phyloP scores from a whole-genome alignment of 2,113 vertebrate genomes.

The Corythoichthys haematopterus region DNA sequence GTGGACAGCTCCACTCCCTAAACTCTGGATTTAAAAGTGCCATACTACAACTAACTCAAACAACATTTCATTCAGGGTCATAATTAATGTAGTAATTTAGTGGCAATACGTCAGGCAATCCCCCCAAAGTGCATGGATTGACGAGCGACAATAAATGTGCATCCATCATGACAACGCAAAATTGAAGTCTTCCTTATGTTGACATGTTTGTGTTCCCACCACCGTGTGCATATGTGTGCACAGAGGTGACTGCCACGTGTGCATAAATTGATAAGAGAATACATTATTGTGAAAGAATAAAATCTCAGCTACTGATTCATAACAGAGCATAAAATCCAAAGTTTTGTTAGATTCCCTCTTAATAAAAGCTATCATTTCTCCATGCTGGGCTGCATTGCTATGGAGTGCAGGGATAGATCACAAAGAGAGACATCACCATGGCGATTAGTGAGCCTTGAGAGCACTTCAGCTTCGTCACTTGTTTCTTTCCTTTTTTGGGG shows the following conservation, averaged over 20 bases:
- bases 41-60: not conserved
- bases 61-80: conserved; percentile 17
- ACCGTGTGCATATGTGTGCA: not conserved
- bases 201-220: conserved; percentile 5
- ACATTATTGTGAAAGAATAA: conserved; percentile 64
- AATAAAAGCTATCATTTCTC: conserved; percentile 66
- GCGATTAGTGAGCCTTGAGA: conserved; percentile 28
- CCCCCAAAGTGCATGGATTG: conserved; percentile 52
- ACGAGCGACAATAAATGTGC: conserved; percentile 58
- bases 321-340: conserved; percentile 56
- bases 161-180: conserved; percentile 62
- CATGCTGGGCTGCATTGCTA: conserved; percentile 28
- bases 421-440: conserved; percentile 46
- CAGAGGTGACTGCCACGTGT: conserved; percentile 6
- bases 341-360: conserved; percentile 61
- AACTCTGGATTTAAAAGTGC: not conserved
- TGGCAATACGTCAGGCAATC: conserved; percentile 25
- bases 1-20: conserved; percentile 40
- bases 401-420: conserved; percentile 41
- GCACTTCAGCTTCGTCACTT: not conserved
- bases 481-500: not conserved
- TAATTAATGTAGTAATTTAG: conserved; percentile 36
- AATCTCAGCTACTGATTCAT: conserved; percentile 64
- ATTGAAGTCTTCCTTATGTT: conserved; percentile 30
- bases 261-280: conserved; percentile 28